Evolutionary conservation across 2,888 invertebrate genomes (phyloP), one percentile per base, ranked within the genome.

Genomic region (Dinocampus coccinellae): DNA sequence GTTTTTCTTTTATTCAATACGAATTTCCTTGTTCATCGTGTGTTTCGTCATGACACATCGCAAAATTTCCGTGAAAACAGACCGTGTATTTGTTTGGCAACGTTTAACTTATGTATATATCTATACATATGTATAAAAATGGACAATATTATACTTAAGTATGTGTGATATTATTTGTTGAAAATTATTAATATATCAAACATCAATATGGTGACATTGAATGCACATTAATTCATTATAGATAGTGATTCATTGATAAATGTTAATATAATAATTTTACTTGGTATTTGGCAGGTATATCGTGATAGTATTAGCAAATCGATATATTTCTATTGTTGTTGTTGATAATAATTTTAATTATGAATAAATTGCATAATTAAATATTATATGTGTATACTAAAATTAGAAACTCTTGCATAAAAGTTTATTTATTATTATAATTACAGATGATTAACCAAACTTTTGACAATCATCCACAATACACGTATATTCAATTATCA

Each of bases 361-460:
- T 66, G 7, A 13, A 34, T 55, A 61, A 60, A 52, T 29, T 53
- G 22, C 20, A 20, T 47, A 60, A 61, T 47, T 53, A 3, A 52
- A 20, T 39, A 39, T 3, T 16, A 0, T 47, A 47, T 20, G n/a
- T 20, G 16, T 20, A 1, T 4, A 47, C 9, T 47, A 47, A 7
- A 16, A 16, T 3, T 3, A 16, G 16, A n/a, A 3, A 3, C 7
- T 47, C 16, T 1, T 7, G 9, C 2, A 22, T 16, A 29, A 4
- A 29, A 4, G 7, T 7, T 29, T 29, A 7, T 29, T 36, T 36
- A 16, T 39, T 22, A 13, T 60, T 69, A 36, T 64, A 60, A 16
- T 72, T 72, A 11, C 69, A 64, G 64, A 63, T 63, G 39, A 29
- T 16, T 29, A 20, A 36, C 24, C 64, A 63, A 63, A 69, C 60